Percentiles rank a stretch among this genome's conserved stretches.
Evolutionary conservation across 2,113 vertebrate genomes (phyloP).

Genomic region (Terrapene triunguis): DNA sequence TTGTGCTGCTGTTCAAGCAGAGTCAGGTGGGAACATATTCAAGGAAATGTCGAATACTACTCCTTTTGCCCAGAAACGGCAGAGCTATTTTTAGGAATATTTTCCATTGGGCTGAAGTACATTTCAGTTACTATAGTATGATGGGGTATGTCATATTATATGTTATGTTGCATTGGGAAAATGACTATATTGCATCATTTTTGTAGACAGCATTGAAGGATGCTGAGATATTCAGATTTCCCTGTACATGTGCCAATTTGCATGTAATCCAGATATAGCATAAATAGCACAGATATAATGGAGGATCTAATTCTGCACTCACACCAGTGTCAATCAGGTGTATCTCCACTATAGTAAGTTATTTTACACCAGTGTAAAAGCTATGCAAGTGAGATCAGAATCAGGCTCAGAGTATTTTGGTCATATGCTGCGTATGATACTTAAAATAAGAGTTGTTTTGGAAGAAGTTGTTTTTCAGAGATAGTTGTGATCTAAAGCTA

Average conservation of each 20-base stretch:
- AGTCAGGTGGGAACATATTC: conserved; percentile 83
- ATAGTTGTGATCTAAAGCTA: not conserved
- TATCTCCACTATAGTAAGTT: not conserved
- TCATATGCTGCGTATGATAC: not conserved
- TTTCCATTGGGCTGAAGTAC: conserved; percentile 81
- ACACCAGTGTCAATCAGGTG: not conserved
- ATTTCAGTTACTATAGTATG: conserved; percentile 78
- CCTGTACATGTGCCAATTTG: conserved; percentile 52
- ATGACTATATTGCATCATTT: conserved; percentile 67
- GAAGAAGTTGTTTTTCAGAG: not conserved
- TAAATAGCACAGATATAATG: conserved; percentile 28
- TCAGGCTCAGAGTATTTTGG: not conserved
- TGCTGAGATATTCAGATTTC: conserved; percentile 65
- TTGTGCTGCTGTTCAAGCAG: conserved; percentile 78
- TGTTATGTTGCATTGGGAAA: conserved; percentile 66
- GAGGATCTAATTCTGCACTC: not conserved
- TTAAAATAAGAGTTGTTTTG: not conserved
- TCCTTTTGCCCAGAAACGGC: conserved; percentile 83
- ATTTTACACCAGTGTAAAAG: not conserved
- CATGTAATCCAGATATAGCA: conserved; percentile 37
- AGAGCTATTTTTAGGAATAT: conserved; percentile 84
- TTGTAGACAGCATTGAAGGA: conserved; percentile 66
- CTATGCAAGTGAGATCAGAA: not conserved
- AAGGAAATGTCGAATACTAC: conserved; percentile 81
- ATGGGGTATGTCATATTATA: conserved; percentile 74